Evolutionary conservation across 2,113 vertebrate species (phyloP), one percentile per base, ranked within the genome.

Genomic region (Atherinomorus stipes): DNA sequence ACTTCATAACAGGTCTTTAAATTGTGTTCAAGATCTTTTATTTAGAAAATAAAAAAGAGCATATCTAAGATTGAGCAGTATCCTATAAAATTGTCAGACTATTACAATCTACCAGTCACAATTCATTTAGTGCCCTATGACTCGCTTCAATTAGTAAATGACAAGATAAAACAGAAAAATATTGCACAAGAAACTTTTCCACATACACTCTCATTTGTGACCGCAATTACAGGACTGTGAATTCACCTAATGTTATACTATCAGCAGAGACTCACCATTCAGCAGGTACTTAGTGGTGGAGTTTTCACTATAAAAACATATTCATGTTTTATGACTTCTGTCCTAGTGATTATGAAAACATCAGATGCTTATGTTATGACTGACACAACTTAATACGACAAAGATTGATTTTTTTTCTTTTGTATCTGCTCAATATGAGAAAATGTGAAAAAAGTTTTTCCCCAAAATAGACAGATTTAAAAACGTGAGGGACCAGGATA

Each of bases 141-240:
- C 4, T 22, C 51, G 26, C 11, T 21, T 42, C 18, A 74, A 19
- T 50, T 23, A 23, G 12, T 19, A 60, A 65, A 10, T 51, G 22
- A n/a, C 16, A 62, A 38, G 45, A 38, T 31, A 21, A 65, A 47
- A 11, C n/a, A 25, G 7, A 22, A 78, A 34, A 1, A 44, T 13
- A 22, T 23, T 19, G 12, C 22, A 28, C 8, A 51, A 7, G 47
- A 64, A 50, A 18, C 51, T 21, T 11, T 4, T 23, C 45, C 18
- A n/a, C 49, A 44, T 31, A 23, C 3, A 6, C 18, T 22, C 12
- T 5, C 3, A 61, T 47, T 31, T 47, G 54, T 47, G 16, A 37
- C 64, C 63, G 73, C 58, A 81, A 66, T 74, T 59, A 63, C 18
- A 54, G 22, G 52, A 25, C 51, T 61, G 22, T 44, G 49, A 66